phyloP scores from a whole-genome alignment of 1,140 invertebrate species.

The Brachionus calyciflorus region DNA sequence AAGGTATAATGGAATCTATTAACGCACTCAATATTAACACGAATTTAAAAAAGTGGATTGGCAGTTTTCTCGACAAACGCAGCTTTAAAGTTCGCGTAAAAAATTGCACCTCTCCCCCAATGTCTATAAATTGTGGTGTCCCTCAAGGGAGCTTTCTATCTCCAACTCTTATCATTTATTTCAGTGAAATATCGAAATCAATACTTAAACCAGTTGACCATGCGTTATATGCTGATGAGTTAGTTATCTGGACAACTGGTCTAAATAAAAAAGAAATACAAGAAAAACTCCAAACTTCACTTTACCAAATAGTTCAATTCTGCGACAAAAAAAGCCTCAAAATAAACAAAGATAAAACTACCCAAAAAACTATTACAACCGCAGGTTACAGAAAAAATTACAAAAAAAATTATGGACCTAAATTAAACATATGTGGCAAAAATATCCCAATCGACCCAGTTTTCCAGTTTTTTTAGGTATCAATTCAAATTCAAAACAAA shows the following conservation, averaged over 20 bases:
- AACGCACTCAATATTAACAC: not conserved
- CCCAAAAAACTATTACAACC: not conserved
- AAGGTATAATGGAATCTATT: constrained; percentile 55
- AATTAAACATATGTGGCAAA: not conserved
- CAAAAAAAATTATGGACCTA: no score
- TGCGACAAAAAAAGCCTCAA: not conserved
- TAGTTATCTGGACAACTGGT: not conserved
- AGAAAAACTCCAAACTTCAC: not conserved
- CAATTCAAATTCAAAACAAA: not conserved
- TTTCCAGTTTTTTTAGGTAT: constrained; percentile 1
- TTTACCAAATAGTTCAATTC: not conserved
- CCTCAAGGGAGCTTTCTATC: constrained; percentile 27
- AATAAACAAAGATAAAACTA: not conserved
- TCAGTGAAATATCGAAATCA: not conserved
- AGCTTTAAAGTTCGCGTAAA: not conserved
- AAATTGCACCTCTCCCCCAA: not conserved
- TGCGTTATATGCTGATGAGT: not conserved
- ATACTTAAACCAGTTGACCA: not conserved
- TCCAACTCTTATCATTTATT: constrained; percentile 14
- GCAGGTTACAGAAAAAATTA: not conserved
- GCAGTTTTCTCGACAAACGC: not conserved
- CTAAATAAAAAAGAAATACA: not conserved
- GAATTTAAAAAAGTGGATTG: constrained; percentile 2
- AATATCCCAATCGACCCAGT: not conserved
- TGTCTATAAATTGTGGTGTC: constrained; percentile 10